A percentile compares a stretch with the other conserved stretches of the same genome.
phyloP scores from a whole-genome alignment of 1,140 invertebrate genomes.

The Leguminivora glycinivorella region DNA sequence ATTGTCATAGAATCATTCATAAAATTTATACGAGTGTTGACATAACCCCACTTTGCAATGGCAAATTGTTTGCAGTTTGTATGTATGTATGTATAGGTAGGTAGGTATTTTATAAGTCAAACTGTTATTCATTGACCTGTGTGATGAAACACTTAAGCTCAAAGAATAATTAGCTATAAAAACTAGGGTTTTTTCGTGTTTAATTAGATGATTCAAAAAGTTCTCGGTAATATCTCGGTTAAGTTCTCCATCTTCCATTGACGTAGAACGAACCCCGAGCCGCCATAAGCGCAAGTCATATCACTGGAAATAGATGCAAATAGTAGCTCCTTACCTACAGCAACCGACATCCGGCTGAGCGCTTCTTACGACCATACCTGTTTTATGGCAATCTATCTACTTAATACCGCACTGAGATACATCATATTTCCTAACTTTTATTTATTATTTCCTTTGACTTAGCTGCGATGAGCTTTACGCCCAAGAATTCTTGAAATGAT shows the following conservation, averaged over 20 bases:
- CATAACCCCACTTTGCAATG: no score
- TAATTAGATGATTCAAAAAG: slow-evolving; percentile 25
- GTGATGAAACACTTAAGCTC: no score
- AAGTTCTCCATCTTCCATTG: background rate
- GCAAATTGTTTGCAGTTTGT: no score
- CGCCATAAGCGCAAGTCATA: slow-evolving; percentile 32
- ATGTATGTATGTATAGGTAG: no score
- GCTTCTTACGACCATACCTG: slow-evolving; percentile 35
- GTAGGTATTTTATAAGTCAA: no score
- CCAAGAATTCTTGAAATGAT: background rate
- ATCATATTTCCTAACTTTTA: slow-evolving; percentile 28
- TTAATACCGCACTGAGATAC: slow-evolving; percentile 25
- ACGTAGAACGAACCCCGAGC: background rate
- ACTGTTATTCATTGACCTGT: no score
- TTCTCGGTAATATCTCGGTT: slow-evolving; percentile 17
- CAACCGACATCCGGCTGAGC: slow-evolving; percentile 40
- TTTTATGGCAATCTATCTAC: slow-evolving; percentile 23
- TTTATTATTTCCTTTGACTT: slow-evolving; percentile 32
- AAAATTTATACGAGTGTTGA: no score
- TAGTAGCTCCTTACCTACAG: slow-evolving; percentile 31
- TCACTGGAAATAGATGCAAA: slow-evolving; percentile 40
- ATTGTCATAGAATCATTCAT: no score
- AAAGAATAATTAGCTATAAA: no score
- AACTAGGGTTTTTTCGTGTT: background rate
- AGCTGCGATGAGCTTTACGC: background rate